Evolutionary conservation across 2,888 invertebrate genomes (phyloP).

Genomic region (Lasioglossum calceatum): DNA sequence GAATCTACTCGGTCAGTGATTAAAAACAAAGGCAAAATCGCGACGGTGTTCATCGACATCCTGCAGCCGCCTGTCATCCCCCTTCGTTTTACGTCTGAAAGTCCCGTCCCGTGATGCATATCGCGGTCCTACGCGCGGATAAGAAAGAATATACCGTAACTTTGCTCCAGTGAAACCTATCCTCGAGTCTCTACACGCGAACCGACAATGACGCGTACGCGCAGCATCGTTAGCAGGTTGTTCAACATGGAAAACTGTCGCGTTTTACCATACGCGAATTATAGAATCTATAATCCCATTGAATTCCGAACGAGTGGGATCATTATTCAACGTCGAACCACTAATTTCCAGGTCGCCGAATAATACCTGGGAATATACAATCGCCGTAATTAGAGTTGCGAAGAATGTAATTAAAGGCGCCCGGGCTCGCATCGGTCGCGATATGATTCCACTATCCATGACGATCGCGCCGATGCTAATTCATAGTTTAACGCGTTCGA

Average conservation of each 20-base stretch:
- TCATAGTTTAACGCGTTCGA: not conserved
- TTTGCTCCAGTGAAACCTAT: slow-evolving; percentile 47
- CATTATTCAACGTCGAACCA: not conserved
- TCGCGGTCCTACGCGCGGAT: slow-evolving; percentile 20
- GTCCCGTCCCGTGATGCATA: slow-evolving; percentile 36
- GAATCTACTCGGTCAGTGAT: slow-evolving; percentile 62
- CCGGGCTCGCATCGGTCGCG: not conserved
- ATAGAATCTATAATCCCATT: not conserved
- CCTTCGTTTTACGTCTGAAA: slow-evolving; percentile 37
- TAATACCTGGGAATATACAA: not conserved
- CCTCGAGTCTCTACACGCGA: slow-evolving; percentile 4
- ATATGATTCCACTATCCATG: not conserved
- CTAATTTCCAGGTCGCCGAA: slow-evolving; percentile 31
- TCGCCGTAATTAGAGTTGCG: not conserved
- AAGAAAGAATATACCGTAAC: slow-evolving; percentile 50
- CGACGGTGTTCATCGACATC: slow-evolving; percentile 61
- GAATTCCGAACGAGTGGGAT: not conserved
- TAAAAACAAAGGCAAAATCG: slow-evolving; percentile 60
- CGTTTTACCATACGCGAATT: not conserved
- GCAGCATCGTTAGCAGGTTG: not conserved
- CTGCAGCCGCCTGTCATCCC: slow-evolving; percentile 46
- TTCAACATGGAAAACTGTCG: slow-evolving; percentile 6
- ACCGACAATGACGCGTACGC: not conserved
- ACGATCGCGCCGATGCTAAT: not conserved
- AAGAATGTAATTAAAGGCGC: not conserved